phyloP scores from a whole-genome alignment of 2,113 vertebrate species.

The Tautogolabrus adspersus region DNA sequence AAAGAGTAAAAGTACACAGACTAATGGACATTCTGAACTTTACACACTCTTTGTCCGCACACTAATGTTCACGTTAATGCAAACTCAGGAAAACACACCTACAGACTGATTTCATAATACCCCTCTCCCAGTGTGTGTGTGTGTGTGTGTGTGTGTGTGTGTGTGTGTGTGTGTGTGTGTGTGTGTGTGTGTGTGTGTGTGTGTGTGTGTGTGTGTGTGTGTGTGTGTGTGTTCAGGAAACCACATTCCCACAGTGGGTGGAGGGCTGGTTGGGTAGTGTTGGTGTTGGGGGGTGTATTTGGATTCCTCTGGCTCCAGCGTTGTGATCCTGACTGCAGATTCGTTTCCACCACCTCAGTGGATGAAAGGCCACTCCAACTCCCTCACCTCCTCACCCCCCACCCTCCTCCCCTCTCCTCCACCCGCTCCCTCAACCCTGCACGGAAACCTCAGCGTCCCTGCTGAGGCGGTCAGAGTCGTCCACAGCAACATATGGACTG shows the following conservation, averaged over 20 bases:
- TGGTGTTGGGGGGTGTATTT: conserved; percentile 27
- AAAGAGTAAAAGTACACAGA: neutral
- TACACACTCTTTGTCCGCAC: neutral
- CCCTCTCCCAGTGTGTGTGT: neutral
- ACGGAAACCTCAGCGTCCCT: conserved; percentile 27
- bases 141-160: conserved; percentile 17
- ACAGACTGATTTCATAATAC: conserved; percentile 41
- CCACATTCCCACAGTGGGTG: conserved; percentile 75
- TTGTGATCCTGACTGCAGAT: conserved; percentile 44
- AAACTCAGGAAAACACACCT: conserved; percentile 26
- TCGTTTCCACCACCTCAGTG: conserved; percentile 51
- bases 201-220: conserved; percentile 20
- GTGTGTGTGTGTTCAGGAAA: conserved; percentile 45
- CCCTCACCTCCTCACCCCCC: neutral
- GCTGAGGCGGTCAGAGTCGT: conserved; percentile 13
- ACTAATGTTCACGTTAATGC: conserved; percentile 9
- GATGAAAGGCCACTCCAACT: conserved; percentile 48
- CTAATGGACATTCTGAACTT: neutral
- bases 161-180: conserved; percentile 19
- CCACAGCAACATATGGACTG: conserved; percentile 58
- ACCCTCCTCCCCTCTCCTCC: neutral
- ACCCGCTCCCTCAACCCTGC: neutral
- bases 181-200: conserved; percentile 21
- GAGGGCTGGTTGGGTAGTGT: conserved; percentile 14
- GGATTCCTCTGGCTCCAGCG: conserved; percentile 50